phyloP scores from a whole-genome alignment of 2,888 invertebrate genomes.

The Sepioteuthis lessoniana region DNA sequence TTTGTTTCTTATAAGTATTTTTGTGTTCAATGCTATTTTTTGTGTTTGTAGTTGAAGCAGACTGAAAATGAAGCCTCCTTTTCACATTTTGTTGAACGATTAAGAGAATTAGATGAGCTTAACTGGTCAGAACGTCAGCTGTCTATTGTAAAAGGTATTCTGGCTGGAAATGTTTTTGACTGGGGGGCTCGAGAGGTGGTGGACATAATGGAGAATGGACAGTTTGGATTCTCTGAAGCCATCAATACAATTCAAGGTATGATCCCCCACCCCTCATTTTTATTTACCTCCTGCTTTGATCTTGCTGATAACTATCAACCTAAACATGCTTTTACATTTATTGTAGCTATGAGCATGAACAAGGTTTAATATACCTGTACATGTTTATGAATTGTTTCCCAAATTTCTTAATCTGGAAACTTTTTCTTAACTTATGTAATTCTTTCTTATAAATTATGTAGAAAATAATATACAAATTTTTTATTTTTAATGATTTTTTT shows the following conservation, averaged over 20 bases:
- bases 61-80: constrained; percentile 89
- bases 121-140: constrained; percentile 75
- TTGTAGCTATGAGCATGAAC: no score
- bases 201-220: constrained; percentile 84
- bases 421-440: no score
- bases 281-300: no score
- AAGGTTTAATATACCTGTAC: no score
- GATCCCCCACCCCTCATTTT: constrained; percentile 45
- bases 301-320: neutral
- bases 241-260: constrained; percentile 85
- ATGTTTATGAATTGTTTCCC: no score
- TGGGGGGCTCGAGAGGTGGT: constrained; percentile 96
- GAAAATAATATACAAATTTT: neutral
- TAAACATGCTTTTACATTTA: no score
- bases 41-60: constrained; percentile 83
- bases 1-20: neutral
- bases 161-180: constrained; percentile 95
- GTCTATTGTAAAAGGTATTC: constrained; percentile 78
- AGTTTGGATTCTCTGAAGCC: constrained; percentile 88
- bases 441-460: no score
- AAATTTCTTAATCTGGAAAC: no score
- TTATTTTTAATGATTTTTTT: neutral
- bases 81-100: constrained; percentile 81
- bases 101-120: constrained; percentile 83
- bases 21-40: neutral